Evolutionary conservation across 2,113 vertebrate genomes (phyloP).

Genomic region (Patagioenas fasciata): DNA sequence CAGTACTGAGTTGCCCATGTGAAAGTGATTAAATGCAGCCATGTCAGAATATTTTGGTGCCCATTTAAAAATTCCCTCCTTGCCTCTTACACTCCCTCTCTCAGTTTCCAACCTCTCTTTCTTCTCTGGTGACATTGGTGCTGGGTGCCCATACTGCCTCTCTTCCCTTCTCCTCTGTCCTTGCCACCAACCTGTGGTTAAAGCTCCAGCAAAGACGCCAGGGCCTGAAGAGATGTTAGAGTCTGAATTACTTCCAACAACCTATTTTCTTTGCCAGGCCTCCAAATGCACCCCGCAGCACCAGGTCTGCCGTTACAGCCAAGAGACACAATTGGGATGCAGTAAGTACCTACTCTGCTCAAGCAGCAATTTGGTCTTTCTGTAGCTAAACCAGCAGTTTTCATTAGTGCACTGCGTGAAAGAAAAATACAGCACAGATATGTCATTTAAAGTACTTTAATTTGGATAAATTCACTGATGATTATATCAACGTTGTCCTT

Average conservation of each 20-base stretch:
- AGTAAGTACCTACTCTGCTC: background rate
- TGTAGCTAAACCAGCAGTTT: background rate
- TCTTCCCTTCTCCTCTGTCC: background rate
- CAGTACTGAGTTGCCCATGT: background rate
- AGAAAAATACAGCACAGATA: background rate
- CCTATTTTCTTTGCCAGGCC: background rate
- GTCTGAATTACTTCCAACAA: background rate
- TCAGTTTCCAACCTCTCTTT: background rate
- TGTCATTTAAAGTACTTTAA: background rate
- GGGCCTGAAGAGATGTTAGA: background rate
- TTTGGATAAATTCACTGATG: background rate
- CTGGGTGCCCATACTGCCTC: background rate
- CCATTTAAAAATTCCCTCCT: background rate
- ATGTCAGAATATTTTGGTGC: background rate
- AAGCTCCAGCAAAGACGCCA: background rate
- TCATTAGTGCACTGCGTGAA: background rate
- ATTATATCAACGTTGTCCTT: background rate
- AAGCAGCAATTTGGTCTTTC: background rate
- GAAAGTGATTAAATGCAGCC: background rate
- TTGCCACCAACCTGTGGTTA: background rate
- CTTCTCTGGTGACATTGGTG: accelerated
- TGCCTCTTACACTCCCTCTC: background rate
- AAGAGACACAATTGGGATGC: background rate
- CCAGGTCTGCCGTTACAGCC: background rate
- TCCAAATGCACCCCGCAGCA: background rate